phyloP scores from a whole-genome alignment of 35 echinoderm and acorn worm genomes.

The Chiridota heheva region DNA sequence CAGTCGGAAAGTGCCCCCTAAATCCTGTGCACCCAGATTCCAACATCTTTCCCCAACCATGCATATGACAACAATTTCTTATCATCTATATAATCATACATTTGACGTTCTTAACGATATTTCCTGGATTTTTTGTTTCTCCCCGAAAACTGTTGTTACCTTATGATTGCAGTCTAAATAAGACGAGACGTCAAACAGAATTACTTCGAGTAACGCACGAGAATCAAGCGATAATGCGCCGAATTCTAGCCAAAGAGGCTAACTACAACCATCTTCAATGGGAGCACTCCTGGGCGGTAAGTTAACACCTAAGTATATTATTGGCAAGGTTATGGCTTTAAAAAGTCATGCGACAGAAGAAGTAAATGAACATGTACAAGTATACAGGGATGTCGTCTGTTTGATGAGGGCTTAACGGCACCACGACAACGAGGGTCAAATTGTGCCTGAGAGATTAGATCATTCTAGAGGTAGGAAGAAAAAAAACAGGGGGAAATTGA shows the following conservation, averaged over 20 bases:
- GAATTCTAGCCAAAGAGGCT: conserved; percentile 84
- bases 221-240: conserved; percentile 91
- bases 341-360: too few relatives aligned
- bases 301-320: too few relatives aligned
- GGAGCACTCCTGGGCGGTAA: conserved; percentile 92
- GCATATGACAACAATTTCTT: too few relatives aligned
- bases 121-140: too few relatives aligned
- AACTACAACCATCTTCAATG: conserved; percentile 83
- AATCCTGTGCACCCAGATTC: too few relatives aligned
- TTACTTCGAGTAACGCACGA: conserved; percentile 89
- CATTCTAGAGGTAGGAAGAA: not conserved
- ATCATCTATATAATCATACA: too few relatives aligned
- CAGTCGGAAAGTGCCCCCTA: too few relatives aligned
- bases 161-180: conserved; percentile 86
- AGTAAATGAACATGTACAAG: not conserved
- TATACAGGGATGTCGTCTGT: not conserved
- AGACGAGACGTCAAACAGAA: conserved; percentile 81
- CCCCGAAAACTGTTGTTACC: too few relatives aligned
- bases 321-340: too few relatives aligned
- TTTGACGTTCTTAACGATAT: too few relatives aligned
- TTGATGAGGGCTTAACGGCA: not conserved
- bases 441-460: not conserved
- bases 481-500: not conserved
- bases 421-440: not conserved
- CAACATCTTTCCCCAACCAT: too few relatives aligned